Percentiles rank a stretch among this genome's conserved stretches.
Evolutionary conservation across 2,888 invertebrate species (phyloP).

Genomic region (Macroteleia sp.): DNA sequence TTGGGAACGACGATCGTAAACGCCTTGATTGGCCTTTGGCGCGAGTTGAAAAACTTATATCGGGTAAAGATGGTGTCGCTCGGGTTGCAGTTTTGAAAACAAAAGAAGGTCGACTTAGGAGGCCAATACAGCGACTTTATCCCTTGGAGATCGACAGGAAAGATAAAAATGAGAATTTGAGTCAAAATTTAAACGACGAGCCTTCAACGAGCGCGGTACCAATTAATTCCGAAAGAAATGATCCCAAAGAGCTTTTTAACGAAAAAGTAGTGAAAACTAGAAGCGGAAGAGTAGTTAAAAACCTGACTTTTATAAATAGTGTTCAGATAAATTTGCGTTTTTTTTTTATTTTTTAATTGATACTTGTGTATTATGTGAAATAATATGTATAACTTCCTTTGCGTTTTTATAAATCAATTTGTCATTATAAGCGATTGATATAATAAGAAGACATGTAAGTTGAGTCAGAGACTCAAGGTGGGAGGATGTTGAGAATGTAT

Average conservation of each 20-base stretch:
- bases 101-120: neutral
- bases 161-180: neutral
- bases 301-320: neutral
- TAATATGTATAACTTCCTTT: no score
- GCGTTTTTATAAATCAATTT: no score
- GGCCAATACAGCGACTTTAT: constrained; percentile 19
- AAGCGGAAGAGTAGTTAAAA: neutral
- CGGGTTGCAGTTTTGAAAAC: constrained; percentile 21
- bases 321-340: neutral
- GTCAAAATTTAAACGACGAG: no score
- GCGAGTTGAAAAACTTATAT: neutral
- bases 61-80: neutral
- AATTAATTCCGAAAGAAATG: neutral
- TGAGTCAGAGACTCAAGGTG: neutral
- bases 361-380: no score
- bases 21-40: constrained; percentile 19
- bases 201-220: no score
- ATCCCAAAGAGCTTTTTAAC: neutral
- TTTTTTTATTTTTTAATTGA: no score
- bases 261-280: neutral
- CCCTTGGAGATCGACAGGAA: constrained; percentile 17
- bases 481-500: neutral
- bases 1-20: neutral
- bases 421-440: no score
- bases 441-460: neutral